Base-by-base conservation (phyloP, 2,888 invertebrate species). In the Scaptodrosophila latifasciaeformis region DNA sequence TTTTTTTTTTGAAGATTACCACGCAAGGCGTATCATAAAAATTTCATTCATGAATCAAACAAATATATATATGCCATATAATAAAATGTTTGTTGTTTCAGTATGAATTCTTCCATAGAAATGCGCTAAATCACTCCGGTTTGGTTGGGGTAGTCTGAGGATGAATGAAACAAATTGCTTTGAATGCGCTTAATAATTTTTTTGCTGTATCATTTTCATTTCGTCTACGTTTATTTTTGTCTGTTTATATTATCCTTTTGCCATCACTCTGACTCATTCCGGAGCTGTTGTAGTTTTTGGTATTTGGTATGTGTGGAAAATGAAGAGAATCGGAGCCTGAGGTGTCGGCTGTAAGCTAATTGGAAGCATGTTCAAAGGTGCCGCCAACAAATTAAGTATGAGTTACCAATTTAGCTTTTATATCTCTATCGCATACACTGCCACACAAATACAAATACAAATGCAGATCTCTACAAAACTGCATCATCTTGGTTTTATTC, bases 321-420 rank as follows among this genome's bases (percentile, higher is more conserved):
- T 54, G 61, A 65, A 63, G 59, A 54, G 54, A 7, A 7, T 7
- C 37, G 17, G 37, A 17, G 82, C 85, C 82, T 68, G 65, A 86
- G 85, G 85, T 86, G 85, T 86, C 86, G 85, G 85, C 82, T 84
- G 81, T 83, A 81, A 84, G 86, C 85, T 86, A 86, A 86, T 86
- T 86, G 85, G 85, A 86, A 82, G 85, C 70, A 76, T 76, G 80
- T 85, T 86, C 86, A 86, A 86, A 86, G 84, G 74, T 58, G 76
- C 85, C 86, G 86, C 82, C 83, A 82, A 81, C 85, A 84, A 84
- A 84, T 84, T 83, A 83, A 84, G 83, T 82, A 76, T 82, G 81
- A 82, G 82, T 84, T 84, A 82, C 83, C 83, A 83, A 82, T 84
- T 84, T 84, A 79, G 82, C 75, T 81, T 81, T 83, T 84, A 83